These are phyloP conservation scores for Nysson spinosus DNA, from an alignment of 2,888 invertebrate genomes.

Conservation along the genomic window DNA sequence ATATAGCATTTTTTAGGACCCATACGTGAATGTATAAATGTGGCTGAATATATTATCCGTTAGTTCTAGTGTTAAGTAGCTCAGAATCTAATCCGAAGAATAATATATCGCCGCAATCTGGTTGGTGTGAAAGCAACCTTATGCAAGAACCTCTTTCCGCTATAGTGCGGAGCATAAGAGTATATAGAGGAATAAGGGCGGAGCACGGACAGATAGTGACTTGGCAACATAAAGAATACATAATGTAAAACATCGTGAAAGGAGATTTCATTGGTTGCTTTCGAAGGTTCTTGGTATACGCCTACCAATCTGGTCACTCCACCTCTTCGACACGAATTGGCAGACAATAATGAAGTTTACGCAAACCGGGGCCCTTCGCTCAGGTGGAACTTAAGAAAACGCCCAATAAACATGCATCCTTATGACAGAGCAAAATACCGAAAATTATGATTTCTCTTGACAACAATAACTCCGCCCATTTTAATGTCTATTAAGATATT, in stretches of 20 bases:
- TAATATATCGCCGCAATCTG: background rate
- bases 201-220: slow-evolving; percentile 73
- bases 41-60: no score
- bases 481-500: no score
- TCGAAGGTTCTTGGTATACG: slow-evolving; percentile 67
- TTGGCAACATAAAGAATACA: slow-evolving; percentile 74
- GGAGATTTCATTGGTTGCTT: slow-evolving; percentile 69
- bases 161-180: slow-evolving; percentile 17
- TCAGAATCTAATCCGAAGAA: slow-evolving; percentile 10
- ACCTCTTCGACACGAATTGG: slow-evolving; percentile 70
- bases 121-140: slow-evolving; percentile 32
- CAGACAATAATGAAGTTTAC: slow-evolving; percentile 59
- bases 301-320: slow-evolving; percentile 71
- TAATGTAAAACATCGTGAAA: slow-evolving; percentile 70
- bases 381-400: background rate
- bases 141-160: slow-evolving; percentile 37
- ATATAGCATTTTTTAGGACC: no score
- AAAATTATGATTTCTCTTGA: no score
- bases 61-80: slow-evolving; percentile 6
- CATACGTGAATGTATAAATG: no score
- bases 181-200: slow-evolving; percentile 65
- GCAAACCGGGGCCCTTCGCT: slow-evolving; percentile 24
- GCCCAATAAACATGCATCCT: background rate
- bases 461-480: no score
- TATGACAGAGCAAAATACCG: no score